These are phyloP conservation scores for Ceratoteleas bidentatus DNA, from an alignment of 1,140 invertebrate genomes.

Conservation along the genomic window DNA sequence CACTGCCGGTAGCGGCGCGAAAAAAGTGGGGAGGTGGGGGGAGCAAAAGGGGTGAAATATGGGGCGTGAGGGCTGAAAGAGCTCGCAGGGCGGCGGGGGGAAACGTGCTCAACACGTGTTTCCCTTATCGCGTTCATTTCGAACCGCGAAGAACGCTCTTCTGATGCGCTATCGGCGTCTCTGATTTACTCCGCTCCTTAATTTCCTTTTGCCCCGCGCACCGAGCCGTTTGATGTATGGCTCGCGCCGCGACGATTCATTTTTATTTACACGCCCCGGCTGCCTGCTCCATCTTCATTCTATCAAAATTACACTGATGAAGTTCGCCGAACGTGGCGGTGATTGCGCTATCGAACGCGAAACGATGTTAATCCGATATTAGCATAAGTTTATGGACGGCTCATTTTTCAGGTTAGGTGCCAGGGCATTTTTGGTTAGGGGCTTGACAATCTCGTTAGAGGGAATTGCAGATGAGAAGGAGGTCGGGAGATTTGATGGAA, in stretches of 20 bases:
- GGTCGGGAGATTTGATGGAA: too few relatives aligned
- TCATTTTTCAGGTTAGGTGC: background rate
- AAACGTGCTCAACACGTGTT: slow-evolving; percentile 78
- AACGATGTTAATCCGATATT: slow-evolving; percentile 1
- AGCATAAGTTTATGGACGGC: background rate
- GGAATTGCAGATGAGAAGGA: too few relatives aligned
- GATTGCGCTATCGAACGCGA: background rate
- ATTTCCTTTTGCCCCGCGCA: slow-evolving; percentile 73
- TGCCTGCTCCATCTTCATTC: slow-evolving; percentile 34
- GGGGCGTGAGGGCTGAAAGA: slow-evolving; percentile 29
- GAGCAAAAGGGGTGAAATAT: slow-evolving; percentile 35
- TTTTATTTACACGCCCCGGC: slow-evolving; percentile 73
- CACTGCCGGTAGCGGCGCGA: too few relatives aligned
- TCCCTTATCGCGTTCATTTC: slow-evolving; percentile 76
- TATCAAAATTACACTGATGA: slow-evolving; percentile 39
- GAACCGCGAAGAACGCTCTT: slow-evolving; percentile 56
- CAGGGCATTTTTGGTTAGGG: too few relatives aligned
- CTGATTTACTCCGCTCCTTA: slow-evolving; percentile 75
- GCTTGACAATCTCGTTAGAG: too few relatives aligned
- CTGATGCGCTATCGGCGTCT: slow-evolving; percentile 55
- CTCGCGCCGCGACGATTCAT: slow-evolving; percentile 63
- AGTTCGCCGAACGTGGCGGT: slow-evolving; percentile 17
- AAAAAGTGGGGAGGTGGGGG: background rate
- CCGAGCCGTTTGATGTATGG: slow-evolving; percentile 72
- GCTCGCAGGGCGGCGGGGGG: slow-evolving; percentile 39